Evolutionary conservation across 2,888 invertebrate genomes (phyloP).

Genomic region (Unio delphinus): DNA sequence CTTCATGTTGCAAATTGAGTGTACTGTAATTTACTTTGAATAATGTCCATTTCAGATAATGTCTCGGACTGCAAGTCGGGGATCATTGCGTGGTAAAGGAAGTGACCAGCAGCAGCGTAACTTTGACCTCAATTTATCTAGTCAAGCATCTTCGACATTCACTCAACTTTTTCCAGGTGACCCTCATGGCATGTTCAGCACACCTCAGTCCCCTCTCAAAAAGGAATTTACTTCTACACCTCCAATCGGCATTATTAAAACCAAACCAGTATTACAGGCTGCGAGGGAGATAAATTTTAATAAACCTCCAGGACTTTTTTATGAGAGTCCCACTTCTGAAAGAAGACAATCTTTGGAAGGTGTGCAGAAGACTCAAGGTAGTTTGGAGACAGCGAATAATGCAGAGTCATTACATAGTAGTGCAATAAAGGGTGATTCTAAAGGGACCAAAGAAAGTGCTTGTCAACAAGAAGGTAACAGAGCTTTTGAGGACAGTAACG

Average conservation of each 20-base stretch:
- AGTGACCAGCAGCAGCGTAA: constrained; percentile 35
- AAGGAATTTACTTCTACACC: constrained; percentile 60
- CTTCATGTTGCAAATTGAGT: neutral
- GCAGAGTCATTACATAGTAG: no score
- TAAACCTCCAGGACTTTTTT: neutral
- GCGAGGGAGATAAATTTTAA: constrained; percentile 43
- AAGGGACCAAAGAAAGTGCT: no score
- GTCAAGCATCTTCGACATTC: constrained; percentile 10
- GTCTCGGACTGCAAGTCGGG: constrained; percentile 20
- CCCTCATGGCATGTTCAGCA: constrained; percentile 36
- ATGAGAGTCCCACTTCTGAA: no score
- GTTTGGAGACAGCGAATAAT: no score
- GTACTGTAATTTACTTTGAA: neutral
- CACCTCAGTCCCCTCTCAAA: constrained; percentile 62
- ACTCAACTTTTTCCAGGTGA: constrained; percentile 22
- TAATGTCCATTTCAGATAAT: constrained; percentile 10
- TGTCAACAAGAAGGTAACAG: no score
- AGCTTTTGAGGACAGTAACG: neutral
- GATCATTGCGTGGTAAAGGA: constrained; percentile 2
- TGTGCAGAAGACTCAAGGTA: no score
- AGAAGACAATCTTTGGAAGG: no score
- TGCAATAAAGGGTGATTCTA: no score
- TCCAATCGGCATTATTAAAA: constrained; percentile 43
- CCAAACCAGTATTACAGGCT: constrained; percentile 38
- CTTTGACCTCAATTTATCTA: constrained; percentile 3